Base-by-base conservation (phyloP, 2,888 invertebrate species). In the Aphidoletes aphidimyza region DNA sequence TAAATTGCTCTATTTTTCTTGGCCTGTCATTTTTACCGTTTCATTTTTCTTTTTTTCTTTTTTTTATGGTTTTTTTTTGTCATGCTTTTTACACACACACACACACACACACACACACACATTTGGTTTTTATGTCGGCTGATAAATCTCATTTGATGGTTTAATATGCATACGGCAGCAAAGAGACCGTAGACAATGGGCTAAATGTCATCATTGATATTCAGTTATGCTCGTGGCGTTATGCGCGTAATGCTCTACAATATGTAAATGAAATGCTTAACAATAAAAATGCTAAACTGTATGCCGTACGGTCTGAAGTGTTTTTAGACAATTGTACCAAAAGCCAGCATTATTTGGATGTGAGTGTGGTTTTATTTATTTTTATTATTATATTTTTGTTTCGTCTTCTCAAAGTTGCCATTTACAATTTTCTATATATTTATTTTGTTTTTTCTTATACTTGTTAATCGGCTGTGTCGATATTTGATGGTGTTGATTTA, bases 281-380 rank as follows among this genome's bases (percentile, higher is more conserved):
- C 86, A 89, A 90, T 85, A 91, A 91, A 85, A 89, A 89, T 78
- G 90, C 90, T 86, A 91, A 90, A 85, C 90, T 93, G 86, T 91
- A 94, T 87, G 93, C 95, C 85, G 90, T 96, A 86, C 91, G 94
- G 87, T 93, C 94, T 36, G 95, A 95, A 88, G 93, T 93, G 83
- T 94, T 94, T 90, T 93, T 95, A 83, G 94, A 94, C 88, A 93
- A 93, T 87, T 94, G 94, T 88, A 92, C 94, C 84, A 92, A 92
- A 87, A 90, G 92, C 1, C 91, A 92, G 86, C 91, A 91, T 86
- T 92, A 93, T 86, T 92, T 92, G 87, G 92, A 93, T 91, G 92
- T 92, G 88, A 87, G 90, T 90, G 86, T 22, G n/a, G n/a, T n/a
- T n/a, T n/a, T n/a, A n/a, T n/a, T n/a, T n/a, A n/a, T n/a, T n/a